Conservation (phyloP, 2,113 vertebrate species). For the Gnathonemus longibarbis region DNA sequence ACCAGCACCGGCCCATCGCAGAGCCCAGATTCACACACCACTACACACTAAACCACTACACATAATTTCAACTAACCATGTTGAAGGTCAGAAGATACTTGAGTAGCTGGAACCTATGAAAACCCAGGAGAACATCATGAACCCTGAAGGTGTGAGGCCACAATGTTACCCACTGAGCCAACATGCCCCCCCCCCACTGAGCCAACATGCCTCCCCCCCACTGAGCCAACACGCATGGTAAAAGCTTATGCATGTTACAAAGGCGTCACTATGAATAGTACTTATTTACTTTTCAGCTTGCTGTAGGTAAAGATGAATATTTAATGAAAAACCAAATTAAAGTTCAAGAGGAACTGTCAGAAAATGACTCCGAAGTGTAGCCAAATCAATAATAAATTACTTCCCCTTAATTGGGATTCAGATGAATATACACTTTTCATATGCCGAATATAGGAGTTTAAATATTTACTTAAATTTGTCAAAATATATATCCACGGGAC, state of each 20-base stretch:
- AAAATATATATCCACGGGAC: constrained; percentile 3
- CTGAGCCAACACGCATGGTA: not conserved
- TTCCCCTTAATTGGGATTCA: not conserved
- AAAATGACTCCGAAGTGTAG: not conserved
- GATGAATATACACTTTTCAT: not conserved
- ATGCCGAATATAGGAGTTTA: not conserved
- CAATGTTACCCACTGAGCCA: not conserved
- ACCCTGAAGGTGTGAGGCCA: not conserved
- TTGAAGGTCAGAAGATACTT: not conserved
- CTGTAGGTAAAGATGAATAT: constrained; percentile 2
- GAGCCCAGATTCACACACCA: not conserved
- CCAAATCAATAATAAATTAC: not conserved
- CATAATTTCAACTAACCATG: not conserved
- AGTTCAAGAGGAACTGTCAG: not conserved
- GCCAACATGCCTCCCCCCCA: not conserved
- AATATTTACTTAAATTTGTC: not conserved
- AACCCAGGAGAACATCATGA: not conserved
- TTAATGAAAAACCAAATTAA: constrained; percentile 5
- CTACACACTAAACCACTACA: not conserved
- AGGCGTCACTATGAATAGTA: not conserved
- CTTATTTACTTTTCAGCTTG: not conserved
- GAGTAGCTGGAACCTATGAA: not conserved
- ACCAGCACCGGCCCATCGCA: not conserved
- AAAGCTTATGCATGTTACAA: not conserved
- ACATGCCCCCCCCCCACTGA: not conserved